Conservation (phyloP, 2,888 invertebrate genomes). For the Cyclophora albipunctata region DNA sequence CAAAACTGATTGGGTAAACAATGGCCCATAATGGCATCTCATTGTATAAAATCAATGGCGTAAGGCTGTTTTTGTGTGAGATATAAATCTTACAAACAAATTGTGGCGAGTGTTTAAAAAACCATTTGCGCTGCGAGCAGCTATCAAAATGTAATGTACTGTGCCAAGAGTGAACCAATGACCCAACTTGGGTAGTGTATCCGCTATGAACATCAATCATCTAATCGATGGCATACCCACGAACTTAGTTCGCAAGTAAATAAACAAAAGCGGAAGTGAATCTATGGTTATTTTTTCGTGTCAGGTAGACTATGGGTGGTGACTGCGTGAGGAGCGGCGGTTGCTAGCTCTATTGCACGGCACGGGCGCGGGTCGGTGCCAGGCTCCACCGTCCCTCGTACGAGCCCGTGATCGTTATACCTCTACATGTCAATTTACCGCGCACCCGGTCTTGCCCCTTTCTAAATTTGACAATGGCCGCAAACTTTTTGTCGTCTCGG, state of each 20-base stretch:
- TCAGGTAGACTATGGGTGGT: slow-evolving; percentile 32
- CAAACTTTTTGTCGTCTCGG: slow-evolving; percentile 23
- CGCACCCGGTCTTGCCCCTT: slow-evolving; percentile 24
- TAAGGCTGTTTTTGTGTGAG: slow-evolving; percentile 51
- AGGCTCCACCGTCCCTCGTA: slow-evolving; percentile 56
- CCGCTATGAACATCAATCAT: too few species aligned
- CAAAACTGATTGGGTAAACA: slow-evolving; percentile 57
- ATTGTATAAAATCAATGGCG: slow-evolving; percentile 54
- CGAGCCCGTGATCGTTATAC: slow-evolving; percentile 46
- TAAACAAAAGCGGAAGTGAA: neutral
- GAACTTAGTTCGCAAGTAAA: neutral
- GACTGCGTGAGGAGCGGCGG: slow-evolving; percentile 48
- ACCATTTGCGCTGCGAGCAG: too few species aligned
- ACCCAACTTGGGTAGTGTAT: too few species aligned
- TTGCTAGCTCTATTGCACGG: slow-evolving; percentile 35
- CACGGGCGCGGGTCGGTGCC: slow-evolving; percentile 43
- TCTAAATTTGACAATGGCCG: slow-evolving; percentile 23
- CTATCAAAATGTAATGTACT: too few species aligned
- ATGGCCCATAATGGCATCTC: slow-evolving; percentile 57
- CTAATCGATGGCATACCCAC: too few species aligned
- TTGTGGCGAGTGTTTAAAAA: too few species aligned
- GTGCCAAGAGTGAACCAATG: too few species aligned
- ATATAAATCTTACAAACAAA: slow-evolving; percentile 9
- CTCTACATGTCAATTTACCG: slow-evolving; percentile 31
- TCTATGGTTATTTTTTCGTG: slow-evolving; percentile 38